These are phyloP conservation scores for Guaruba guarouba DNA, from an alignment of 2,113 vertebrate genomes.

Conservation along the genomic window DNA sequence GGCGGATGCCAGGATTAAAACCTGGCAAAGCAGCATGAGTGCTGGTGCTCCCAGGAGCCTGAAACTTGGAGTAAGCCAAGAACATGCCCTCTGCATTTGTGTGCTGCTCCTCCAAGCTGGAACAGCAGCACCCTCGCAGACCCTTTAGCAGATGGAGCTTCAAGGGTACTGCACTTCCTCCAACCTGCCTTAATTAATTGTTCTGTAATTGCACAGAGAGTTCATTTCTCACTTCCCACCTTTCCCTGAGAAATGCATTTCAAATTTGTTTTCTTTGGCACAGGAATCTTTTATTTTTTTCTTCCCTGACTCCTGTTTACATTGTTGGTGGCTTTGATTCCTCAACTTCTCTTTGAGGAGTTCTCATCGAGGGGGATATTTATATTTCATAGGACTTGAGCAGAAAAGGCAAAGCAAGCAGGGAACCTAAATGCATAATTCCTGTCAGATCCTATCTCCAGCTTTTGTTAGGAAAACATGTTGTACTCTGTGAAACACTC, in stretches of 20 bases:
- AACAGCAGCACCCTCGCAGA: background rate
- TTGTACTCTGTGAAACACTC: background rate
- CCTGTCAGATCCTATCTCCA: background rate
- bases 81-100: background rate
- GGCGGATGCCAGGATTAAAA: background rate
- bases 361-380: background rate
- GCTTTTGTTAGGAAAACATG: background rate
- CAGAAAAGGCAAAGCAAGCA: background rate
- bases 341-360: background rate
- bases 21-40: accelerated
- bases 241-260: background rate
- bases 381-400: background rate
- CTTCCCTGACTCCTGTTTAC: background rate
- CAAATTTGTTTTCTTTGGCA: background rate
- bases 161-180: background rate
- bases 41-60: background rate
- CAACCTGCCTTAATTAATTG: background rate
- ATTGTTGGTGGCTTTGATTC: background rate
- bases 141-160: background rate
- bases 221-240: background rate
- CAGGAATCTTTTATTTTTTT: background rate
- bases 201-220: background rate
- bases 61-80: accelerated
- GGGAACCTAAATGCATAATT: background rate
- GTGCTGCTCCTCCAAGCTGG: accelerated